A percentile compares a stretch with the other conserved stretches of the same genome.
Conservation (phyloP, 2,797 vertebrate species). For the Lemur catta region DNA sequence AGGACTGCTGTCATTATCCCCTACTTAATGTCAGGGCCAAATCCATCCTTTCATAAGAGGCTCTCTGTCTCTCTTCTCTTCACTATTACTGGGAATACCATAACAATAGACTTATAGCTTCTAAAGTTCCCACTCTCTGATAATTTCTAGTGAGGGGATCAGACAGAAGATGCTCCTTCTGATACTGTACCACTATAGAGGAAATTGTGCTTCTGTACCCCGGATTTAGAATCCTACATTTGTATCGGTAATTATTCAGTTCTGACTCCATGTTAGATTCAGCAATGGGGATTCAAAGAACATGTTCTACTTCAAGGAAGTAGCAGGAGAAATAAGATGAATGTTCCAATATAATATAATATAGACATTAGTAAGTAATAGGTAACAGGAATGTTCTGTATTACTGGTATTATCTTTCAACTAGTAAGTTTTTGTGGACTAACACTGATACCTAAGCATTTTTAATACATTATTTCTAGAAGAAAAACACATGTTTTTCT, state of each 20-base stretch:
- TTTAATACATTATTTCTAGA: neutral
- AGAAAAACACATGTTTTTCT: neutral
- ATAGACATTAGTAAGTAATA: neutral
- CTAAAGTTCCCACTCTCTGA: neutral
- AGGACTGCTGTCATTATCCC: neutral
- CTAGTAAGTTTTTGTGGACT: neutral
- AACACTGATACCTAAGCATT: neutral
- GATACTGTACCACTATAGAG: neutral
- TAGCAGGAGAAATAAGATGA: neutral
- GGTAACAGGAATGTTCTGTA: neutral
- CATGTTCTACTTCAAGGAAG: neutral
- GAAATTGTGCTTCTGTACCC: neutral
- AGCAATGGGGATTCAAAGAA: neutral
- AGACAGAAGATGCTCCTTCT: neutral
- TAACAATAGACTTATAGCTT: neutral
- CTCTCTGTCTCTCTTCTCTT: neutral
- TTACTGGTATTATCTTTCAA: neutral
- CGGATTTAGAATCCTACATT: neutral
- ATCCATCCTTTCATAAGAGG: neutral
- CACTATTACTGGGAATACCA: neutral
- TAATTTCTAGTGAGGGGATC: neutral
- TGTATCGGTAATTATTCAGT: neutral
- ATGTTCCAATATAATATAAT: neutral
- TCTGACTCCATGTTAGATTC: neutral
- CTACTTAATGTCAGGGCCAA: neutral